These are phyloP conservation scores for Hylyphantes graminicola DNA, from an alignment of 1,140 invertebrate species.

Conservation along the genomic window DNA sequence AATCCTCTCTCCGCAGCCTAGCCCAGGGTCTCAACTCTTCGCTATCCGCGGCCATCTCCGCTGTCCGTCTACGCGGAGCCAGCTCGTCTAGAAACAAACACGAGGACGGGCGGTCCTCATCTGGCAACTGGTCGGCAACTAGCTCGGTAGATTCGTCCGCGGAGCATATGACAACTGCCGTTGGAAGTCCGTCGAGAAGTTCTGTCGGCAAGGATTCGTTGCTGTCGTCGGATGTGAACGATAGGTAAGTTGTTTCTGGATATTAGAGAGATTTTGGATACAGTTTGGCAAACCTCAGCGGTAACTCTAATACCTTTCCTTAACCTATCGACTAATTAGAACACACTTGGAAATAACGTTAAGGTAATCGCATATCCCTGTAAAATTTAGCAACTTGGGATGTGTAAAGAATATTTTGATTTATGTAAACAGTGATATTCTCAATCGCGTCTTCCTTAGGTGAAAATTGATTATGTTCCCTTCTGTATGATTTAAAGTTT, in stretches of 20 bases:
- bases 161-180: neutral
- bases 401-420: no score
- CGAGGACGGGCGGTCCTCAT: conserved; percentile 84
- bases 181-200: conserved; percentile 53
- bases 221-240: conserved; percentile 59
- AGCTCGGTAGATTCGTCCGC: conserved; percentile 72
- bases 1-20: conserved; percentile 27
- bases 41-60: conserved; percentile 72
- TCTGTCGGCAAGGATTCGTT: conserved; percentile 65
- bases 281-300: no score
- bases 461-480: no score
- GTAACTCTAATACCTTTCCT: no score
- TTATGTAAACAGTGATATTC: no score
- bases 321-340: no score
- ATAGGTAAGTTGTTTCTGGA: conserved; percentile 24
- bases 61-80: conserved; percentile 75
- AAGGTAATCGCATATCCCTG: no score
- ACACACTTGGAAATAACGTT: no score
- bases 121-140: conserved; percentile 90
- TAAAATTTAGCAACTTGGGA: no score
- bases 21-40: conserved; percentile 63
- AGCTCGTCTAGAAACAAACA: neutral
- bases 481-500: no score
- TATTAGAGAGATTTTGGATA: no score
- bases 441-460: no score